Evolutionary conservation across 2,888 invertebrate genomes (phyloP).

Genomic region (Caenorhabditis doughertyi): DNA sequence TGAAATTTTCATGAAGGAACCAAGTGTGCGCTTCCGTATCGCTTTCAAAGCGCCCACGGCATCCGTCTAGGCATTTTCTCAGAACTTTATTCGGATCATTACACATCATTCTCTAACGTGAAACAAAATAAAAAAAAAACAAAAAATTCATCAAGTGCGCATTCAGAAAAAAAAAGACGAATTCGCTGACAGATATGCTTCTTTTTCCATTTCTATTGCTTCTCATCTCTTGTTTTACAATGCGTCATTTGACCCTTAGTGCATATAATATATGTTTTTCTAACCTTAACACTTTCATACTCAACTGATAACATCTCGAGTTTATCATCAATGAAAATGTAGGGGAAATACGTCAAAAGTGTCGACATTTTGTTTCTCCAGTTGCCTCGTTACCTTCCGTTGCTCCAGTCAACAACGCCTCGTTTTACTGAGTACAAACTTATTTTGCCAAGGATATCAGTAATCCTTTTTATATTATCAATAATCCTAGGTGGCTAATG

Average conservation of each 20-base stretch:
- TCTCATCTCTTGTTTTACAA: neutral
- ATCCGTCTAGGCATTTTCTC: neutral
- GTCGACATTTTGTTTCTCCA: conserved; percentile 3
- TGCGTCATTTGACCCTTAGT: conserved; percentile 3
- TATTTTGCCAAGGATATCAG: no score
- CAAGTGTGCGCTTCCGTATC: neutral
- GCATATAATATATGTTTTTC: neutral
- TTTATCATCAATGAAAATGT: conserved; percentile 7
- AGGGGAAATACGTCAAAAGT: conserved; percentile 1
- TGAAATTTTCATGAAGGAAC: conserved; percentile 28
- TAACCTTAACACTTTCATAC: conserved; percentile 1
- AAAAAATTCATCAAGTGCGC: conserved; percentile 36
- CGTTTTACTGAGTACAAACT: no score
- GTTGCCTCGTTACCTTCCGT: conserved; percentile 31
- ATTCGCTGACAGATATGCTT: conserved; percentile 22
- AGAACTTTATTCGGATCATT: neutral
- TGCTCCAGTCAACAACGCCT: conserved; percentile 20
- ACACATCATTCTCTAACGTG: neutral
- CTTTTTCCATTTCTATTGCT: neutral
- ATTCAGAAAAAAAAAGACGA: conserved; percentile 9
- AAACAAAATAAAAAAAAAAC: neutral
- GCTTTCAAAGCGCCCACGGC: neutral
- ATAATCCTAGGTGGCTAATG: no score
- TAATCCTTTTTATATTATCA: no score
- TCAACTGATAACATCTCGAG: conserved; percentile 11